Percentiles rank a stretch among this genome's conserved stretches.
Conservation (phyloP, 2,888 invertebrate species). For the Ectobius pallidus region DNA sequence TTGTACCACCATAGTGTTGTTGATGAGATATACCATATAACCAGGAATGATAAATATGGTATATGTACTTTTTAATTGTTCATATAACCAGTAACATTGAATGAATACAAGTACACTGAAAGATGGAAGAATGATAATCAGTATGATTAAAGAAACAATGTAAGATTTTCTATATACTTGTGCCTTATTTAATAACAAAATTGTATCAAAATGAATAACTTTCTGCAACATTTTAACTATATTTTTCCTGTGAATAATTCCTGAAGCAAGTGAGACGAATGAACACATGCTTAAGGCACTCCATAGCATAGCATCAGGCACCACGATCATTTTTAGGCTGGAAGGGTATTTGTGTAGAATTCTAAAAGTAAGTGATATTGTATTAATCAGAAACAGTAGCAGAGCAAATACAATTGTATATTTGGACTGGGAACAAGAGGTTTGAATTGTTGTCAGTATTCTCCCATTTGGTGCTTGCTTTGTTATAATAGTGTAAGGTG, state of each 20-base stretch:
- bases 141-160: background rate
- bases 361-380: background rate
- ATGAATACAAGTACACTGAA: background rate
- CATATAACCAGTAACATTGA: background rate
- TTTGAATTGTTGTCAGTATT: background rate
- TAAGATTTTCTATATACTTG: background rate
- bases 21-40: background rate
- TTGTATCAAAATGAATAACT: background rate
- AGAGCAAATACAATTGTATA: background rate
- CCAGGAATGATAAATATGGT: background rate
- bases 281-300: background rate
- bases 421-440: background rate
- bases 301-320: background rate
- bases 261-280: background rate
- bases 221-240: background rate
- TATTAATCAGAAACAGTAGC: background rate
- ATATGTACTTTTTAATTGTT: background rate
- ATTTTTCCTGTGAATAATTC: background rate
- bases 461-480: background rate
- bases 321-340: background rate
- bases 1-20: background rate
- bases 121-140: background rate
- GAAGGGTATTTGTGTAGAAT: background rate
- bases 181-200: background rate
- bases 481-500: background rate